Conservation (phyloP, 2,888 invertebrate species). For the Tortricodes alternella region DNA sequence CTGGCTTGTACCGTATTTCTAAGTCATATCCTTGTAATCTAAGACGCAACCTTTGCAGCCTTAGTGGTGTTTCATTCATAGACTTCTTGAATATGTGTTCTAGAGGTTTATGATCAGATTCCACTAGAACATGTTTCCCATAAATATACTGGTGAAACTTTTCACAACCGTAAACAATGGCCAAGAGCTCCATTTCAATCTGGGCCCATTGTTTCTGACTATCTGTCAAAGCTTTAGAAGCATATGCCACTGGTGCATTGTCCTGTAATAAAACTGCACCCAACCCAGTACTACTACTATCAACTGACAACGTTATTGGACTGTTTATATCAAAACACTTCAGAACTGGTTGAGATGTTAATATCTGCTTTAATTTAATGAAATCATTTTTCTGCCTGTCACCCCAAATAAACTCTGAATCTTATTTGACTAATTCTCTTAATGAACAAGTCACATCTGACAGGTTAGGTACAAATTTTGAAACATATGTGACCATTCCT, state of each 20-base stretch:
- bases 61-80: constrained; percentile 28
- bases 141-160: constrained; percentile 34
- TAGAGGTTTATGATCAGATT: constrained; percentile 36
- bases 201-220: constrained; percentile 31
- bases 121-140: constrained; percentile 32
- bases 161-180: constrained; percentile 33
- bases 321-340: constrained; percentile 12
- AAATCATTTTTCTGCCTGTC: constrained; percentile 23
- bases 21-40: constrained; percentile 32
- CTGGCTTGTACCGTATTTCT: constrained; percentile 30
- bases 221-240: constrained; percentile 32
- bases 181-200: constrained; percentile 36
- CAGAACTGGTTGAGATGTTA: constrained; percentile 26
- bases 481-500: constrained; percentile 31
- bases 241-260: constrained; percentile 30
- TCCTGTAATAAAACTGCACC: constrained; percentile 27
- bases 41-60: constrained; percentile 32
- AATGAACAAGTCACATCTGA: constrained; percentile 26
- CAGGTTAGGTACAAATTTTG: constrained; percentile 28
- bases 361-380: constrained; percentile 13
- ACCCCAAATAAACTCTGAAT: constrained; percentile 24
- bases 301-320: constrained; percentile 19
- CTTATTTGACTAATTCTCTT: constrained; percentile 25
- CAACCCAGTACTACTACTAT: constrained; percentile 20
- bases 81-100: constrained; percentile 32